phyloP scores from a whole-genome alignment of 1,140 invertebrate species.

The Cryptotermes secundus region DNA sequence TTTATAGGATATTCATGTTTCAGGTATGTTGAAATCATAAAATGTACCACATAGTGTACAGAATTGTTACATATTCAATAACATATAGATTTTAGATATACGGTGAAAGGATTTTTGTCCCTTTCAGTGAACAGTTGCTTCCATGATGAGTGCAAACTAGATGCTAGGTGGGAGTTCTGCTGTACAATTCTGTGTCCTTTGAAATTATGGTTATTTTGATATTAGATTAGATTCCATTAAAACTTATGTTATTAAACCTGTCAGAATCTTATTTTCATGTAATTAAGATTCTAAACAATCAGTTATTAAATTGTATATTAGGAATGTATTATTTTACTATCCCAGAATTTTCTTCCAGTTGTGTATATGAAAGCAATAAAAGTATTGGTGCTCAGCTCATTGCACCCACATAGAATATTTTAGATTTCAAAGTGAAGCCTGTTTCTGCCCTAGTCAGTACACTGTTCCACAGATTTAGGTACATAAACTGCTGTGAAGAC shows the following conservation, averaged over 20 bases:
- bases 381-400: neutral
- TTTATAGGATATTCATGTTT: neutral
- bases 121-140: neutral
- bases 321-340: neutral
- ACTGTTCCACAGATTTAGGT: too few relatives aligned
- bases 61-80: too few relatives aligned
- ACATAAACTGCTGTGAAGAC: too few relatives aligned
- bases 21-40: neutral
- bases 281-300: neutral
- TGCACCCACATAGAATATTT: neutral
- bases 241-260: neutral
- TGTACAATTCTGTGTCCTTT: too few relatives aligned
- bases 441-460: too few relatives aligned
- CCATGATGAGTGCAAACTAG: constrained; percentile 4
- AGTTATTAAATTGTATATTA: neutral
- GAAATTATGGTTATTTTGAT: neutral
- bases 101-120: constrained; percentile 3
- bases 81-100: neutral
- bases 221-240: neutral
- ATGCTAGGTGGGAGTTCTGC: neutral
- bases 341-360: neutral
- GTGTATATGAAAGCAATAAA: neutral
- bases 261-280: neutral
- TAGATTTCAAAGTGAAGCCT: too few relatives aligned
- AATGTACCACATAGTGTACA: neutral